Base-by-base conservation (phyloP, 2,888 invertebrate species). In the Drosophila greeni region DNA sequence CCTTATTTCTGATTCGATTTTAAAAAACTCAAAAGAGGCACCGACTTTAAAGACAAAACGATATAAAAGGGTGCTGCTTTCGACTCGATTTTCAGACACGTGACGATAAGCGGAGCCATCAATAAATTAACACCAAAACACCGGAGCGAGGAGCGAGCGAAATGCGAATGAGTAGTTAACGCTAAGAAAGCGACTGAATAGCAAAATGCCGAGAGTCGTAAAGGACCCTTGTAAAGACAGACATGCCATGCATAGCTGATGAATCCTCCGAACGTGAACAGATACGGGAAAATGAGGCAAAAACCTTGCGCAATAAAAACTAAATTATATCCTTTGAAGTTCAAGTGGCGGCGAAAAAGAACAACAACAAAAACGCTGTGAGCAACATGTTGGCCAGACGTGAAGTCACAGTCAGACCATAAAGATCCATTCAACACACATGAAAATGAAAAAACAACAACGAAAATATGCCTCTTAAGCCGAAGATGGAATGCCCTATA, bases 271-370 rank as follows among this genome's bases (percentile, higher is more conserved):
- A 31, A 55, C 51, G 47, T 45, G 37, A 47, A 59, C 64, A 53
- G 45, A 53, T 48, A 58, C 24, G 11, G 40, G 47, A 52, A 51
- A 51, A 43, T 42, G 43, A 55, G 40, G 48, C 58, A 52, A 52
- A 67, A 78, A 72, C 71, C 64, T 56, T 53, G 66, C 70, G 80
- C 77, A 82, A 85, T 85, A 82, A 85, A 82, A 82, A 84, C 82
- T 76, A 82, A 82, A 82, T 82, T 82, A 85, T 85, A 82, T 82
- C 85, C 82, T 85, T 82, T 74, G 71, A 66, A 73, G 68, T 57
- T 81, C 82, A 78, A 83, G 85, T 83, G 85, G 67, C 65, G 58
- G 59, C 64, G 48, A 20, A 36, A 49, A 24, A 71, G 43, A 24
- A 59, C 65, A 62, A 66, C 65, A 48, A n/a, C n/a, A n/a, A n/a